Percentiles rank a stretch among this genome's conserved stretches.
phyloP scores from a whole-genome alignment of 2,888 invertebrate genomes.

The Podabrus alpinus region DNA sequence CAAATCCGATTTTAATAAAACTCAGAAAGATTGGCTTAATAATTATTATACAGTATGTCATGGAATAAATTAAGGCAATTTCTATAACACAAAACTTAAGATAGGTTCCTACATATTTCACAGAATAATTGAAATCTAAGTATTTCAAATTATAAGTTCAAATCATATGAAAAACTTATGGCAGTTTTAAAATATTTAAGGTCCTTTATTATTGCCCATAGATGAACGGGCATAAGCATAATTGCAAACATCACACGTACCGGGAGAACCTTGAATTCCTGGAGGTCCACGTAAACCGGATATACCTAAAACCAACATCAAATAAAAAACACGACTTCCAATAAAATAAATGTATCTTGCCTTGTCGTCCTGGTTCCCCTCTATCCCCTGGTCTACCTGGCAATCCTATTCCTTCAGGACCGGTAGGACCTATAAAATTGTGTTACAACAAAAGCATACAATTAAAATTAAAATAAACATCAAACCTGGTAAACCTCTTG shows the following conservation, averaged over 20 bases:
- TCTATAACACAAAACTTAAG: background rate
- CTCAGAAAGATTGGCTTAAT: too few species aligned
- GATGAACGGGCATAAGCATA: slow-evolving; percentile 57
- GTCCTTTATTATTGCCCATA: slow-evolving; percentile 64
- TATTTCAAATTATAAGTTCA: background rate
- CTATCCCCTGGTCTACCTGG: slow-evolving; percentile 77
- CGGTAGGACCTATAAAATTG: slow-evolving; percentile 63
- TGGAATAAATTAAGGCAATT: background rate
- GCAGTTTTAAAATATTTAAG: slow-evolving; percentile 39
- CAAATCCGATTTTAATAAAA: too few species aligned
- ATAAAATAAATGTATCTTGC: slow-evolving; percentile 51
- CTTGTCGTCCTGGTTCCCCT: slow-evolving; percentile 75
- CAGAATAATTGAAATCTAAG: background rate
- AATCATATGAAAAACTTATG: background rate
- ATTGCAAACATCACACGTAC: slow-evolving; percentile 68
- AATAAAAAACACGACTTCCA: background rate
- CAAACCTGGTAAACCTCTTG: slow-evolving; percentile 69
- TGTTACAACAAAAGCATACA: background rate
- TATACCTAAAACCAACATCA: slow-evolving; percentile 31
- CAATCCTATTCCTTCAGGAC: slow-evolving; percentile 65
- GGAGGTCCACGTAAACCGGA: slow-evolving; percentile 62
- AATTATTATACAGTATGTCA: background rate
- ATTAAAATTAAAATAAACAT: background rate
- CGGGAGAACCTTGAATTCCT: slow-evolving; percentile 69
- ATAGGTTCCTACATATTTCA: background rate